phyloP scores from a whole-genome alignment of 2,797 vertebrate species.

The Sebastes kiyomatsui region DNA sequence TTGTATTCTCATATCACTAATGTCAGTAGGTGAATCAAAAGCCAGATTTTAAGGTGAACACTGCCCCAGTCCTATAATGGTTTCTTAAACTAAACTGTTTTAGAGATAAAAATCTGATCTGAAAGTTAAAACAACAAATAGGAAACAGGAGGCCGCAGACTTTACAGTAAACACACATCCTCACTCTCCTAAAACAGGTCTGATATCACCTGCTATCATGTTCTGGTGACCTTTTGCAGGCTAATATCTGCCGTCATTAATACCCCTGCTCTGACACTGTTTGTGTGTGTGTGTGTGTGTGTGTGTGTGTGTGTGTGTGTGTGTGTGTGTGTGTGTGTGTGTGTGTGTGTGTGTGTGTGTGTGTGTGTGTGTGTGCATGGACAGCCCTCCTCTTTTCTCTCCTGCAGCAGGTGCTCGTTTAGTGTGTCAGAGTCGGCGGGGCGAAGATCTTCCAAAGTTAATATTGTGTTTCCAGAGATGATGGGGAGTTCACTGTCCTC shows the following conservation, averaged over 20 bases:
- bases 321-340: constrained; percentile 10
- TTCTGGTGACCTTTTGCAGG: constrained; percentile 35
- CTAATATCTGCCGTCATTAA: constrained; percentile 56
- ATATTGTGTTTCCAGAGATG: constrained; percentile 85
- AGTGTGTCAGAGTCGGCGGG: constrained; percentile 70
- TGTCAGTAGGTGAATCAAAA: background rate
- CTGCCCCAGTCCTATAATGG: too few species aligned
- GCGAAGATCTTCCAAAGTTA: constrained; percentile 84
- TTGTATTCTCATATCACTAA: background rate
- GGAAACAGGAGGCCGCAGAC: background rate
- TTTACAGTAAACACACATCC: constrained; percentile 22
- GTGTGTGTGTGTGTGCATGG: background rate
- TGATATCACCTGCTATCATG: constrained; percentile 50
- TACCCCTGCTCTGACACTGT: constrained; percentile 8
- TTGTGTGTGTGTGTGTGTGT: constrained; percentile 12
- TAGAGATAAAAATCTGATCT: background rate
- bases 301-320: constrained; percentile 14
- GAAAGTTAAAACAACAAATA: background rate
- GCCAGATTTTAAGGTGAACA: background rate
- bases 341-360: background rate
- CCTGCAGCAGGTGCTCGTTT: constrained; percentile 81
- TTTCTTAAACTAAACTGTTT: background rate
- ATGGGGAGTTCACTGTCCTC: constrained; percentile 81
- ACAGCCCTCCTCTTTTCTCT: background rate
- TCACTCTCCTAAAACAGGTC: constrained; percentile 28